phyloP scores from a whole-genome alignment of 2,797 vertebrate species.

The Tragopan temminckii region DNA sequence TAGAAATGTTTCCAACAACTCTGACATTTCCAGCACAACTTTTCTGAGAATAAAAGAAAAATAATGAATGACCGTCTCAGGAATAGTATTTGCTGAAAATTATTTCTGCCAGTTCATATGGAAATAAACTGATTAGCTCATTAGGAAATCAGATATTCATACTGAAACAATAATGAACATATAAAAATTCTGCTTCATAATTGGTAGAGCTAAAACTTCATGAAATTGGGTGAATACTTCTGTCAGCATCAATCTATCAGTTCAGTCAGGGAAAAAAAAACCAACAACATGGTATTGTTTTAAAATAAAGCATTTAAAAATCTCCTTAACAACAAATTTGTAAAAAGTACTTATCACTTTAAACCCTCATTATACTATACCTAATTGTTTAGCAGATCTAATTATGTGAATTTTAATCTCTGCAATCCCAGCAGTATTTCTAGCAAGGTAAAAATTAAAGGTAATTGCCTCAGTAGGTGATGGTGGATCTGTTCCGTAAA shows the following conservation, averaged over 20 bases:
- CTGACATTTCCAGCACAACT: not conserved
- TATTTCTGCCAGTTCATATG: not conserved
- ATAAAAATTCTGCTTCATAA: not conserved
- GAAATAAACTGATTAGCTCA: not conserved
- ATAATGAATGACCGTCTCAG: not conserved
- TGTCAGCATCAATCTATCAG: not conserved
- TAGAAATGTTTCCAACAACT: not conserved
- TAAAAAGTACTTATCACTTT: not conserved
- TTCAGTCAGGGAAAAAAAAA: not conserved
- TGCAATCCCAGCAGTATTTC: not conserved
- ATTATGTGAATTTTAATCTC: slow-evolving; percentile 1
- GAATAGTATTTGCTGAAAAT: not conserved
- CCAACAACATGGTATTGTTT: not conserved
- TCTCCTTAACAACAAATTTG: not conserved
- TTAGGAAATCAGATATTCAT: not conserved
- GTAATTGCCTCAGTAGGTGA: not conserved
- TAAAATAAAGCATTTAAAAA: not conserved
- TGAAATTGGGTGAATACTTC: not conserved
- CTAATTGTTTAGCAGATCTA: not conserved
- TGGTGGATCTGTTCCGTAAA: not conserved
- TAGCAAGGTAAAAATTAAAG: not conserved
- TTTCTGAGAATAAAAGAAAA: not conserved
- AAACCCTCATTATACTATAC: not conserved
- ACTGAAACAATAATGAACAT: not conserved
- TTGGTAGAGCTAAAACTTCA: not conserved